Evolutionary conservation across 2,888 invertebrate species (phyloP).

Genomic region (Julus scandinavius): DNA sequence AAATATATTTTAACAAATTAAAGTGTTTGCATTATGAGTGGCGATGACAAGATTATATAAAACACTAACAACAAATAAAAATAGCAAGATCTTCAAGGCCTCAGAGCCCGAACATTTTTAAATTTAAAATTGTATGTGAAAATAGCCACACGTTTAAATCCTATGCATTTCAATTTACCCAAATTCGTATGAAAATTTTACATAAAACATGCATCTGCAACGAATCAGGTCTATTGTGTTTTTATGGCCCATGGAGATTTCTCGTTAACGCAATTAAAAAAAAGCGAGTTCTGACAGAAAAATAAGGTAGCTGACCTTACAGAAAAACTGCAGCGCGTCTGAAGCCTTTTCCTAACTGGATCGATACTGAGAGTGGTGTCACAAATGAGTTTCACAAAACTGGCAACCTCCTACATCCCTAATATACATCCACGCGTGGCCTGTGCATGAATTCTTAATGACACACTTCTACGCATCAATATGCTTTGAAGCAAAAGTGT

Average conservation of each 20-base stretch:
- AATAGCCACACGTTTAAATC: too few species aligned
- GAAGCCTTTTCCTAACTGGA: neutral
- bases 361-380: neutral
- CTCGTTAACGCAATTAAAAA: neutral
- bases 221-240: slow-evolving; percentile 4
- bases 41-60: too few species aligned
- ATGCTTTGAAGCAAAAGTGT: neutral
- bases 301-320: slow-evolving; percentile 7
- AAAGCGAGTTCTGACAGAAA: neutral
- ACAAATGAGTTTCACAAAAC: neutral
- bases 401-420: neutral
- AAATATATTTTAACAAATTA: too few species aligned
- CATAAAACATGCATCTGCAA: neutral
- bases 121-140: too few species aligned
- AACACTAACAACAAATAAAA: too few species aligned
- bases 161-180: too few species aligned
- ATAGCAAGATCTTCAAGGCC: too few species aligned
- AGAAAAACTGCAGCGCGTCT: slow-evolving; percentile 13
- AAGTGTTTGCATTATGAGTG: too few species aligned
- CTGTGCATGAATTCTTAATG: neutral
- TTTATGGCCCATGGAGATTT: neutral
- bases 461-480: neutral
- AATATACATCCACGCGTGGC: neutral
- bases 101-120: too few species aligned
- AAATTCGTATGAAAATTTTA: too few species aligned